These are phyloP conservation scores for Gonioctena quinquepunctata DNA, from an alignment of 1,140 invertebrate species.

Conservation along the genomic window DNA sequence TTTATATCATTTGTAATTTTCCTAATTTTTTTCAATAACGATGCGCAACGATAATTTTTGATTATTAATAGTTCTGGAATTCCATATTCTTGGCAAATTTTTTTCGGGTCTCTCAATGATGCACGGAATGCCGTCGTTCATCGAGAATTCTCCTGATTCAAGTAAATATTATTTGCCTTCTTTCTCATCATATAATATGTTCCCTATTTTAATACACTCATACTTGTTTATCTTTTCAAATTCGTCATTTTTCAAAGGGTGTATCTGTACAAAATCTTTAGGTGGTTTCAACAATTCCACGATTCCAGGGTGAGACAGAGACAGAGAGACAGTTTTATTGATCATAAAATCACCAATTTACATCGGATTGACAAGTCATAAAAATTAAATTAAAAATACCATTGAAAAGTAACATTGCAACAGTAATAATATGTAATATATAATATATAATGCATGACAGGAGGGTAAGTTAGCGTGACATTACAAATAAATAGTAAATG, in stretches of 20 bases:
- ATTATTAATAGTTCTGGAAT: conserved; percentile 27
- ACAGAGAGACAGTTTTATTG: too few relatives aligned
- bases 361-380: too few relatives aligned
- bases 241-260: background rate
- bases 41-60: conserved; percentile 15
- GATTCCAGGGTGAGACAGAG: conserved; percentile 13
- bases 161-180: background rate
- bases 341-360: too few relatives aligned
- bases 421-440: too few relatives aligned
- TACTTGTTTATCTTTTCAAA: background rate
- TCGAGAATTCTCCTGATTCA: conserved; percentile 16
- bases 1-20: conserved; percentile 5
- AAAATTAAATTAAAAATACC: too few relatives aligned
- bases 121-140: conserved; percentile 14
- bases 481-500: too few relatives aligned
- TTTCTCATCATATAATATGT: background rate
- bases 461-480: too few relatives aligned
- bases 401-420: too few relatives aligned
- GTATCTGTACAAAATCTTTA: conserved; percentile 1
- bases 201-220: background rate
- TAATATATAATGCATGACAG: too few relatives aligned
- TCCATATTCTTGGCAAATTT: conserved; percentile 21
- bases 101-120: conserved; percentile 27
- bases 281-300: conserved; percentile 15
- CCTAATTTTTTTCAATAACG: conserved; percentile 11